Evolutionary conservation across 2,888 invertebrate genomes (phyloP), one percentile per base, ranked within the genome.

Genomic region (Toxonevra muliebris): DNA sequence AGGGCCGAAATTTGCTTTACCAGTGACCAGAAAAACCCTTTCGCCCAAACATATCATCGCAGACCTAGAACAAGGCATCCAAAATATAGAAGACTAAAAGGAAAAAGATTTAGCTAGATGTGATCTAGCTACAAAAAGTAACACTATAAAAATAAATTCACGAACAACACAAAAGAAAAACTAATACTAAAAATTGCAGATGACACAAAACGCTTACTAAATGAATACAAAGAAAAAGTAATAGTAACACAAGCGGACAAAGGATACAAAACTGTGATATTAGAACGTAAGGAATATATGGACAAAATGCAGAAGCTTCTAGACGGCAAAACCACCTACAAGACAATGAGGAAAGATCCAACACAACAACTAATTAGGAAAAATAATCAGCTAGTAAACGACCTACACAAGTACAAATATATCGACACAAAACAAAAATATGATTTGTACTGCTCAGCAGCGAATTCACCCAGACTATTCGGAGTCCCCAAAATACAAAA

Each of bases 401-500:
- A 12, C 53, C 53, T 9, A 53, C 53, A 53, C 5, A 53, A n/a
- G 17, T 11, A 53, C 15, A 19, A 9, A 12, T 13, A 53, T 19
- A n/a, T n/a, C n/a, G n/a, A n/a, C n/a, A n/a, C n/a, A n/a, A n/a
- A n/a, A n/a, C n/a, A n/a, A n/a, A n/a, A 53, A 53, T 19, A 13
- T 12, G 17, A 53, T 19, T 19, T 53, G 15, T n/a, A 15, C 15
- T 13, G 53, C n/a, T 10, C n/a, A 12, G 53, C 53, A n/a, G 53
- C 53, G 19, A n/a, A 11, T n/a, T 15, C 53, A 15, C 53, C 53
- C 17, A 53, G 53, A n/a, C 19, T 53, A 53, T 53, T 19, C 53
- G 53, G 53, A 19, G 10, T 53, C 11, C 53, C 53, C n/a, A 53
- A 53, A n/a, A 53, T 53, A 53, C 53, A 53, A 15, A 53, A 53